These are phyloP conservation scores for Nerophis lumbriciformis DNA, from an alignment of 2,113 vertebrate species.

Conservation along the genomic window DNA sequence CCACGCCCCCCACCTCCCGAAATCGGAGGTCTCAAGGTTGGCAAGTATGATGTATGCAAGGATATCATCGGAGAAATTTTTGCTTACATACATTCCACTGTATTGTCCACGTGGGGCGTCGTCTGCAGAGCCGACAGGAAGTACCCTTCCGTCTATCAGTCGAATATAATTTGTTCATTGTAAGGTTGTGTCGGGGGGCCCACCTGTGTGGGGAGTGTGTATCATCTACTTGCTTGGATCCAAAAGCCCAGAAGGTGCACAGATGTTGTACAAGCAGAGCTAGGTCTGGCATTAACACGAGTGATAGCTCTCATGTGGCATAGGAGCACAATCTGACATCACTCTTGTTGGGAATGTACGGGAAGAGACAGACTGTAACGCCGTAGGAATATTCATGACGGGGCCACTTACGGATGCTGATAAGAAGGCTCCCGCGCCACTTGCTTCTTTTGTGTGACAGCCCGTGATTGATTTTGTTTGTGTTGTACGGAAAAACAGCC, in stretches of 20 bases:
- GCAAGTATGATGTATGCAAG: no score
- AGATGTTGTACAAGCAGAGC: conserved; percentile 1
- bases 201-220: background rate
- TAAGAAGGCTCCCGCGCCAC: background rate
- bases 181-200: background rate
- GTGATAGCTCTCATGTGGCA: background rate
- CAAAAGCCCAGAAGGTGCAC: background rate
- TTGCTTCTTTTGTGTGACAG: background rate
- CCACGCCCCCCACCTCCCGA: no score
- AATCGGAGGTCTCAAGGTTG: no score
- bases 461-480: conserved; percentile 5
- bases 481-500: background rate
- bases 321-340: background rate
- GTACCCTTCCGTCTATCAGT: no score
- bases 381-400: conserved; percentile 1
- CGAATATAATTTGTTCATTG: no score
- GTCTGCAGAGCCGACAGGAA: no score
- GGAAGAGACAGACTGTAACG: background rate
- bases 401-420: background rate
- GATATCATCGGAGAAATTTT: no score
- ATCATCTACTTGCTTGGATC: background rate
- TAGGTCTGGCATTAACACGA: background rate
- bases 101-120: no score
- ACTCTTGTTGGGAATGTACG: background rate
- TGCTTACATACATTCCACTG: no score